phyloP scores from a whole-genome alignment of 92 coral and sea anemone genomes.

The Bergia puertoricense region DNA sequence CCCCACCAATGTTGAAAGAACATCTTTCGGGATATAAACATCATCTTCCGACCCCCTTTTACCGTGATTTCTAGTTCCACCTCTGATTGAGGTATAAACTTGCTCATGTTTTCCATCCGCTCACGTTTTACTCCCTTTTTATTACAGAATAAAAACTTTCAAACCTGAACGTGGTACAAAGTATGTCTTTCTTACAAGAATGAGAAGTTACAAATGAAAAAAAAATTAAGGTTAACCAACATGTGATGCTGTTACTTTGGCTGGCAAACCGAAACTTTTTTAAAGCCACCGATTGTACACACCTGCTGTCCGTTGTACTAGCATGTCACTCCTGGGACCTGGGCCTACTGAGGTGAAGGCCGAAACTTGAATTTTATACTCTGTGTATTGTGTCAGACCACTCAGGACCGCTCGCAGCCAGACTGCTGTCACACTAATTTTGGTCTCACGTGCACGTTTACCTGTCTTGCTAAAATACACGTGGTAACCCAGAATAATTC shows the following conservation, averaged over 20 bases:
- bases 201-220: no score
- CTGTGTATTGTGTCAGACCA: background rate
- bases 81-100: no score
- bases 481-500: background rate
- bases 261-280: background rate
- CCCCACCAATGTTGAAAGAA: no score
- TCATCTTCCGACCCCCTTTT: no score
- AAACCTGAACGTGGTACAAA: no score
- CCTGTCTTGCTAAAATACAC: background rate
- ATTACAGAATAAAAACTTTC: no score
- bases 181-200: no score
- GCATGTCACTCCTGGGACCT: background rate
- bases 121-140: no score
- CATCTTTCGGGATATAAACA: no score
- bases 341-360: conserved; percentile 12
- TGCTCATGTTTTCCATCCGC: no score
- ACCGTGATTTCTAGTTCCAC: no score
- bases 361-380: background rate
- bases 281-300: background rate
- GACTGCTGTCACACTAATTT: background rate
- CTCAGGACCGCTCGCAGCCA: background rate
- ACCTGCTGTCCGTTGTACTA: background rate
- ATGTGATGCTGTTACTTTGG: background rate
- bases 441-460: background rate
- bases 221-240: no score